phyloP scores from a whole-genome alignment of 2,888 invertebrate genomes.

The Tetranychus piercei region DNA sequence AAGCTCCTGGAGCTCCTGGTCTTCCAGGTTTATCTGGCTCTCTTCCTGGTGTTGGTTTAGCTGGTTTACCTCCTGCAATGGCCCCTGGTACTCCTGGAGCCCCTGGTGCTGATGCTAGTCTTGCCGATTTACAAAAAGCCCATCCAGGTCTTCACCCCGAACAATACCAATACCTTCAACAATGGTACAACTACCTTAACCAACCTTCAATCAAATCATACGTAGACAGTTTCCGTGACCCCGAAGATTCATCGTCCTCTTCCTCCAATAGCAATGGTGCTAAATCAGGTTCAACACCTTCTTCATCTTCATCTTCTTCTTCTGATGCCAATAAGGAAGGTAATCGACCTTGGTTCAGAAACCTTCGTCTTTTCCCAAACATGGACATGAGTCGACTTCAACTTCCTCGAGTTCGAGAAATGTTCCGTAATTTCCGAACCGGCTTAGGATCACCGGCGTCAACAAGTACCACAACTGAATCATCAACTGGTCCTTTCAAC shows the following conservation, averaged over 20 bases:
- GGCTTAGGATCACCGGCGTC: neutral
- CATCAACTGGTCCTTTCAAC: neutral
- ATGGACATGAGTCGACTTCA: neutral
- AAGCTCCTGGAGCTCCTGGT: neutral
- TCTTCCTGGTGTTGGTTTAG: neutral
- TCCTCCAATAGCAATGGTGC: neutral
- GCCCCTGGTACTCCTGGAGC: neutral
- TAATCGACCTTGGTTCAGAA: neutral
- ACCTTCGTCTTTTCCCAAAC: conserved; percentile 1
- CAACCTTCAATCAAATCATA: conserved; percentile 3
- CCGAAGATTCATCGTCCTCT: neutral
- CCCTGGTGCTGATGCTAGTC: neutral
- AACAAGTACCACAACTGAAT: conserved; percentile 5
- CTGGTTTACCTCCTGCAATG: neutral
- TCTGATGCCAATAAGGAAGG: neutral
- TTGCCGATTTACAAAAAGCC: neutral
- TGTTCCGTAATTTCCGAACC: neutral
- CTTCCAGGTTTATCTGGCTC: neutral
- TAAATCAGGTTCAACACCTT: neutral
- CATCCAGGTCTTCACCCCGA: conserved; percentile 6
- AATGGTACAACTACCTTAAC: conserved; percentile 5
- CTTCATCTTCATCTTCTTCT: neutral
- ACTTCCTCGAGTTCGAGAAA: conserved; percentile 4
- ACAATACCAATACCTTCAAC: neutral
- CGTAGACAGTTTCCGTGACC: neutral